Percentiles rank a stretch among this genome's conserved stretches.
phyloP scores from a whole-genome alignment of 2,888 invertebrate species.

The Drosophila birchii region DNA sequence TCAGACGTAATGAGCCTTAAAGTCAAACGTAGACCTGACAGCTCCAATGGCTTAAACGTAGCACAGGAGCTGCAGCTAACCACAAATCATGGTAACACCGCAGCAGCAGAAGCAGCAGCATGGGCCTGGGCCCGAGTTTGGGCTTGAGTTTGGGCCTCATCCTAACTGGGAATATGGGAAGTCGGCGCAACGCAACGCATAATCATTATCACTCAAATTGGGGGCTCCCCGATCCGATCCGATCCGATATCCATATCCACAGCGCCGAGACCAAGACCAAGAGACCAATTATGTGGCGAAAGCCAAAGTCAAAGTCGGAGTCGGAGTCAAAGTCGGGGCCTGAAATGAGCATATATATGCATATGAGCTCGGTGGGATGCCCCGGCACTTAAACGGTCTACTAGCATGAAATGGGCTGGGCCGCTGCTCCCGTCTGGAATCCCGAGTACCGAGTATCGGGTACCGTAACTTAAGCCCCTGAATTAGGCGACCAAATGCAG shows the following conservation, averaged over 20 bases:
- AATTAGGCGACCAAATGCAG: constrained; percentile 16
- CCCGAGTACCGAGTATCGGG: constrained; percentile 65
- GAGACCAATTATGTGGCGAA: constrained; percentile 44
- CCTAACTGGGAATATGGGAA: constrained; percentile 55
- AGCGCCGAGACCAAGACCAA: constrained; percentile 25
- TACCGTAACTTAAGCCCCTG: constrained; percentile 32
- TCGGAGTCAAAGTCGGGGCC: constrained; percentile 7
- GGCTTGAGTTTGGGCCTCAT: constrained; percentile 15
- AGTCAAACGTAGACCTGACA: constrained; percentile 76
- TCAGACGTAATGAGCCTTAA: constrained; percentile 70
- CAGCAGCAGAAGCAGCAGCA: constrained; percentile 26
- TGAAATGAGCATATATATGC: constrained; percentile 52
- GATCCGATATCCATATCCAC: constrained; percentile 20
- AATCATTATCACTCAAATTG: constrained; percentile 77
- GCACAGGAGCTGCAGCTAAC: constrained; percentile 78
- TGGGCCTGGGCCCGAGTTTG: neutral
- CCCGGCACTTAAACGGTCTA: constrained; percentile 64
- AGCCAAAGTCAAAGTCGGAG: constrained; percentile 45
- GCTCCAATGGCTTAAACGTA: constrained; percentile 74
- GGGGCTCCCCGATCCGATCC: constrained; percentile 50
- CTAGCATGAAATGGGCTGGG: constrained; percentile 62
- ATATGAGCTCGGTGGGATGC: constrained; percentile 55
- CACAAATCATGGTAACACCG: constrained; percentile 74
- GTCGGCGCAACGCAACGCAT: constrained; percentile 66
- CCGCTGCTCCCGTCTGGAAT: constrained; percentile 41